A percentile compares a stretch with the other conserved stretches of the same genome.
Evolutionary conservation across 1,140 invertebrate species (phyloP).

Genomic region (Matsumurasca onukii): DNA sequence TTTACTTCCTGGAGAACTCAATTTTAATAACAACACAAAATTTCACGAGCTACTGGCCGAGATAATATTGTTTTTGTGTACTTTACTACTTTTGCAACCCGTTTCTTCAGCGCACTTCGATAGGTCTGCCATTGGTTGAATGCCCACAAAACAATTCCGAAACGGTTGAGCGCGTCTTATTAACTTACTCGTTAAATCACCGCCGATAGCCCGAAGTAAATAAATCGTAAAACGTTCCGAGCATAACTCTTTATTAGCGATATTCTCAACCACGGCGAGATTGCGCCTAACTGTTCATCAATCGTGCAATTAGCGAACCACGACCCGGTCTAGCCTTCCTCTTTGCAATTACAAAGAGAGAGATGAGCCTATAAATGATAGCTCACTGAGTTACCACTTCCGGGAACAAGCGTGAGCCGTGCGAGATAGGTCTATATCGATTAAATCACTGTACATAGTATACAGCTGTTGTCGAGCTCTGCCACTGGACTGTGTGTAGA

Average conservation of each 20-base stretch:
- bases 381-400: constrained; percentile 3
- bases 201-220: background rate
- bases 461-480: background rate
- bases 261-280: background rate
- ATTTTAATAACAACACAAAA: no score
- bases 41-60: no score
- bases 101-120: no score
- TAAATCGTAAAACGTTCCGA: background rate
- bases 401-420: background rate
- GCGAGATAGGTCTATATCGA: background rate
- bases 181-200: background rate
- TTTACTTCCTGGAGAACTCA: no score
- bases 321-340: background rate
- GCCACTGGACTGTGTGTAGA: background rate
- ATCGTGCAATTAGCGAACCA: background rate
- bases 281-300: background rate
- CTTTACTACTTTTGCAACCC: no score
- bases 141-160: no score
- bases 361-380: constrained; percentile 11
- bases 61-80: no score
- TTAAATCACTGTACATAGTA: background rate
- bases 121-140: no score
- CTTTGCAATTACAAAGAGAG: constrained; percentile 17
- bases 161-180: background rate
- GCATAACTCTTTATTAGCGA: background rate